These are phyloP conservation scores for Callipepla californica DNA, from an alignment of 2,113 vertebrate genomes.

Conservation along the genomic window DNA sequence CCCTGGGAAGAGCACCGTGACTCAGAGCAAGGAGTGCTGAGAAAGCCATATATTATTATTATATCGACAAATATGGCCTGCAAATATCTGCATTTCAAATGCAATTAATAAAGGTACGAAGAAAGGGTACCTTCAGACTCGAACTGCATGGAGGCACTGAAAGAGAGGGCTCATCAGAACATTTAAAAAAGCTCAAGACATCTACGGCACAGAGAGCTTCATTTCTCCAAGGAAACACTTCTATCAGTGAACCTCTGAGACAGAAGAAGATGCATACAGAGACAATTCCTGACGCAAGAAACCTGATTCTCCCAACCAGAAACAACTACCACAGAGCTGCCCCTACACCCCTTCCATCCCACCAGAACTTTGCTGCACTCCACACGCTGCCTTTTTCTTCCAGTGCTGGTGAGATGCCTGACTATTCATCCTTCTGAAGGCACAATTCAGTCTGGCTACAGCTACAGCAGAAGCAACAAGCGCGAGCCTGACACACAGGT, in stretches of 20 bases:
- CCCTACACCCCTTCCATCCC: background rate
- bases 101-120: background rate
- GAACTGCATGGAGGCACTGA: background rate
- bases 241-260: background rate
- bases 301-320: background rate
- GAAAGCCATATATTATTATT: background rate
- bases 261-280: background rate
- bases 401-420: background rate
- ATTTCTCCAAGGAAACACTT: background rate
- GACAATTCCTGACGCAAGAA: background rate
- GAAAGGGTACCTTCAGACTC: background rate
- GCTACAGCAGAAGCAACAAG: background rate
- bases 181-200: background rate
- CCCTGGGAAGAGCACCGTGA: background rate
- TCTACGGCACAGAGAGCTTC: background rate
- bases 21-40: background rate
- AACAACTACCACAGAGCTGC: background rate
- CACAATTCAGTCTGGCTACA: fast-evolving
- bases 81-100: background rate
- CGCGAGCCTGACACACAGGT: background rate
- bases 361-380: background rate
- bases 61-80: background rate
- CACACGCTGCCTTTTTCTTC: background rate
- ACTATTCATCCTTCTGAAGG: background rate
- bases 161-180: fast-evolving